Evolutionary conservation across 2,888 invertebrate species (phyloP).

Genomic region (Podabrus alpinus): DNA sequence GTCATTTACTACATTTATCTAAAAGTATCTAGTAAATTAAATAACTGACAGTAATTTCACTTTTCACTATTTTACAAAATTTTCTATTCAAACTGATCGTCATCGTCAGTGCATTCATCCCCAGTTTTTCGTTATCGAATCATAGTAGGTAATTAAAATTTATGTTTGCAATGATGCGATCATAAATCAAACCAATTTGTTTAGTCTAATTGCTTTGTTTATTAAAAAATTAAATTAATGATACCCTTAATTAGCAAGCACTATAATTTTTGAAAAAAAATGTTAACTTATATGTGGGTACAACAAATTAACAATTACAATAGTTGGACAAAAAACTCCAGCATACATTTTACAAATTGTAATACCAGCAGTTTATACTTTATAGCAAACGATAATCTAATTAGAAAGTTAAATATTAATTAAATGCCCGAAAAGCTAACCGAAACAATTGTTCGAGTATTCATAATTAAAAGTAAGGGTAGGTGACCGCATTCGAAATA

Average conservation of each 20-base stretch:
- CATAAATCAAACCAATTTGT: background rate
- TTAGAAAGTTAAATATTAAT: background rate
- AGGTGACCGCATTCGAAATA: constrained; percentile 40
- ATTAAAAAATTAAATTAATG: background rate
- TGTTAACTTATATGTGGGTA: background rate
- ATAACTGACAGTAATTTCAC: background rate
- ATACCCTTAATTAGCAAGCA: background rate
- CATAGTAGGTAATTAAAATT: background rate
- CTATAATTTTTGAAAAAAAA: background rate
- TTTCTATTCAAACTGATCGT: too few relatives aligned
- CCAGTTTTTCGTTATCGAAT: background rate
- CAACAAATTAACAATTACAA: background rate
- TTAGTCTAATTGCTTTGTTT: background rate
- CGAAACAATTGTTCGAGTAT: background rate
- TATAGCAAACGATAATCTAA: background rate
- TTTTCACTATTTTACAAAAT: background rate
- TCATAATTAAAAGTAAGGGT: background rate
- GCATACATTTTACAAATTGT: background rate
- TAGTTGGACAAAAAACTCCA: background rate
- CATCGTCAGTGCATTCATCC: background rate
- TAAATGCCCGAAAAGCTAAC: background rate
- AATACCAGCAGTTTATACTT: background rate
- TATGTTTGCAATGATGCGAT: background rate
- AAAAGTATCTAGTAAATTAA: constrained; percentile 3
- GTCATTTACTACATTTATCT: constrained; percentile 15